Evolutionary conservation across 2,888 invertebrate species (phyloP), one percentile per base, ranked within the genome.

Genomic region (Polydrusus cervinus): DNA sequence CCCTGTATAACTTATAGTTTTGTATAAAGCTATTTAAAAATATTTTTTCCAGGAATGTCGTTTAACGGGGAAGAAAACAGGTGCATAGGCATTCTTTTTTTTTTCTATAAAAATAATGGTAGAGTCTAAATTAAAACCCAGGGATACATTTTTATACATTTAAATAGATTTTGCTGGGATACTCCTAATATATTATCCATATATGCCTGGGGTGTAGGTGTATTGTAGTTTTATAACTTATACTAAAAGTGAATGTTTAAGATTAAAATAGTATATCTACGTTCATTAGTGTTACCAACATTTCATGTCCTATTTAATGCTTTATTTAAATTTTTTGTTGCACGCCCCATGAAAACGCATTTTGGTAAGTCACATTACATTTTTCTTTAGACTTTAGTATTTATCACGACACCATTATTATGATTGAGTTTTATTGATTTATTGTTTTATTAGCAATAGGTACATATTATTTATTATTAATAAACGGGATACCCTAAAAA

Each of bases 341-440:
- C 61, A 68, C 75, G 71, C 66, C 68, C 62, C 66, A 66, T 71
- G 71, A 71, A 60, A 62, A 62, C 16, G 43, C 74, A 20, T 71
- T 65, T 60, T 68, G 76, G 76, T 73, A 76, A 76, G 72, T 76
- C 65, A 65, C 62, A 45, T 62, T 45, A 62, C 62, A 25, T 49
- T 14, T 64, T 45, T 47, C 30, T 38, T 18, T 51, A 49, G 43
- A 64, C 13, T 20, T 61, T 61, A 34, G 47, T 60, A 6, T 40
- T 45, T 60, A 13, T 70, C 61, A 47, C 49, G 16, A 61, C 9
- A 20, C 11, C 40, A 67, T 67, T 16, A 40, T 38, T 18, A 16
- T 38, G 30, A 3, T 51, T 51, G 30, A 34, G 13, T 40, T 9
- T 68, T 68, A n/a, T 51, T 62, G 10, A 14, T 70, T 49, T 64